Evolutionary conservation across 1,140 invertebrate species (phyloP).

Genomic region (Rhopalosiphum padi): DNA sequence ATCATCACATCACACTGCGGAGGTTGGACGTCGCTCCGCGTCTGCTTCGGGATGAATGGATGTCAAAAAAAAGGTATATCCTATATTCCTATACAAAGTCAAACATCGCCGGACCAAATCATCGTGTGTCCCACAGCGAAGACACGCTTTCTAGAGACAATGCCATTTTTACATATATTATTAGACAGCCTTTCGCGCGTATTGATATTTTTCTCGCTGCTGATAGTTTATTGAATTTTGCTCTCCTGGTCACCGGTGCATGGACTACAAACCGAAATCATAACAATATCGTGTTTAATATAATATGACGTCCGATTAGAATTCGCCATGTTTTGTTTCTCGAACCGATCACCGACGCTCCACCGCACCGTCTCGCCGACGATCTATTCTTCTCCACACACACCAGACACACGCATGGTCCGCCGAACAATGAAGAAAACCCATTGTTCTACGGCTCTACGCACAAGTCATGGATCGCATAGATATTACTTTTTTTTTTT

Average conservation of each 20-base stretch:
- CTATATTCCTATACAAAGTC: background rate
- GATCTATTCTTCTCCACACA: background rate
- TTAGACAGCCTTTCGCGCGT: constrained; percentile 20
- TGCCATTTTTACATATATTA: constrained; percentile 26
- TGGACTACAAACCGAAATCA: background rate
- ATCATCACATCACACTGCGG: background rate
- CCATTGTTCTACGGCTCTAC: constrained; percentile 9
- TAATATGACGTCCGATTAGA: constrained; percentile 8
- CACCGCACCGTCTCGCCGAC: background rate
- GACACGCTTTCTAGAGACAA: constrained; percentile 56
- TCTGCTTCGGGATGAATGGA: background rate
- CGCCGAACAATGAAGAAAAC: background rate
- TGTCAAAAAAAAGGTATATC: background rate
- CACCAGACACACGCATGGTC: background rate
- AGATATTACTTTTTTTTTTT: background rate
- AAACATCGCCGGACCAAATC: constrained; percentile 16
- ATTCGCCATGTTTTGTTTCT: constrained; percentile 7
- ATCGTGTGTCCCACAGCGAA: background rate
- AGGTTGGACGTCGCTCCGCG: background rate
- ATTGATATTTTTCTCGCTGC: constrained; percentile 35
- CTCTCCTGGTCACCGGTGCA: background rate
- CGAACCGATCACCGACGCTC: background rate
- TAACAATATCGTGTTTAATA: background rate
- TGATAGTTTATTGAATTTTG: background rate
- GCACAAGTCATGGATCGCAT: constrained; percentile 8